Percentiles rank a stretch among this genome's conserved stretches.
Evolutionary conservation across 2,113 vertebrate species (phyloP).

Genomic region (Neodon shergylaensis): DNA sequence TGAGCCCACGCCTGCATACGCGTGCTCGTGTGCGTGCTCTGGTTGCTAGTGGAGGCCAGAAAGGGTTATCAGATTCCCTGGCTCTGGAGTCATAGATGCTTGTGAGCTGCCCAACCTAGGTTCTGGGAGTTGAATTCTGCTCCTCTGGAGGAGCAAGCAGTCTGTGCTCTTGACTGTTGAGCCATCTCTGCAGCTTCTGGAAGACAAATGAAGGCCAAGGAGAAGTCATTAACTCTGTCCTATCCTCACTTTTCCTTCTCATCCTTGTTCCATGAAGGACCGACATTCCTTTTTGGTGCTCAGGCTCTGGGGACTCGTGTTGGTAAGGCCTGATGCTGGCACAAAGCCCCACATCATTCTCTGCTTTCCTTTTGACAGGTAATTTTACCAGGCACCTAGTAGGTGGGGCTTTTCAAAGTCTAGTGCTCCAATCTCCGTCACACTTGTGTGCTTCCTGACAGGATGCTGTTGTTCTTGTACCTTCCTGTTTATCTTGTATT

Average conservation of each 20-base stretch:
- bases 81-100: neutral
- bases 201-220: neutral
- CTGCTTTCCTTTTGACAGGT: no score
- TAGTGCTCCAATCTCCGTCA: neutral
- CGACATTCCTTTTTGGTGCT: neutral
- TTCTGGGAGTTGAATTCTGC: neutral
- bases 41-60: neutral
- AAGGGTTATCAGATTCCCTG: neutral
- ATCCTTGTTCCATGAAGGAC: neutral
- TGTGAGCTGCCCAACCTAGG: neutral
- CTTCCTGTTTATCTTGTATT: neutral
- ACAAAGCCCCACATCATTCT: neutral
- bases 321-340: neutral
- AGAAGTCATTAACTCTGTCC: neutral
- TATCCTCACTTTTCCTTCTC: neutral
- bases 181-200: neutral
- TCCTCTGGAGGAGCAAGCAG: neutral
- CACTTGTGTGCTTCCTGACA: neutral
- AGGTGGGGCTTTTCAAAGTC: neutral
- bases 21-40: fast-evolving
- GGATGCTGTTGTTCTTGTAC: neutral
- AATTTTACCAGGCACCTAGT: neutral
- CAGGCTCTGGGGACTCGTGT: neutral
- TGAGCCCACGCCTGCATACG: no score
- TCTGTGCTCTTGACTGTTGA: neutral